These are phyloP conservation scores for Sphaeridia pumilis DNA, from an alignment of 2,888 invertebrate genomes.

Conservation along the genomic window DNA sequence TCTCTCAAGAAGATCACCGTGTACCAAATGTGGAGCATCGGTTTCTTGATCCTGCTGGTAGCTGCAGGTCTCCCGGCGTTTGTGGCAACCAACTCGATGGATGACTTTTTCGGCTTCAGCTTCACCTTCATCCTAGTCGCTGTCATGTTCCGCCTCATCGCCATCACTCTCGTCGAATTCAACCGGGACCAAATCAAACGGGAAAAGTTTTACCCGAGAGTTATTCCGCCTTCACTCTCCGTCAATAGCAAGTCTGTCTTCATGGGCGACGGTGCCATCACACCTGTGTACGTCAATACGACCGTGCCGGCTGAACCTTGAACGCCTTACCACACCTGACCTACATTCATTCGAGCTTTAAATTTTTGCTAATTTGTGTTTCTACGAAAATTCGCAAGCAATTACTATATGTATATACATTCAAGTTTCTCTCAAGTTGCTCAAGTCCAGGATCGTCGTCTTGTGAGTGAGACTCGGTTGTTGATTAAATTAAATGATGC, in stretches of 20 bases:
- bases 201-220: constrained; percentile 10
- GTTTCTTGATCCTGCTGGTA: constrained; percentile 5
- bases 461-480: too few species aligned
- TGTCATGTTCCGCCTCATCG: constrained; percentile 4
- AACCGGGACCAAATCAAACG: constrained; percentile 12
- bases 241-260: constrained; percentile 2
- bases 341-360: not conserved
- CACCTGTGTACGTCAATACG: constrained; percentile 2
- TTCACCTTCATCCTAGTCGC: constrained; percentile 7
- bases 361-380: too few species aligned
- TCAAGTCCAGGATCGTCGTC: too few species aligned
- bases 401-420: too few species aligned
- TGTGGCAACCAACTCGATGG: constrained; percentile 5
- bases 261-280: not conserved
- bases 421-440: not conserved
- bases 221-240: constrained; percentile 5
- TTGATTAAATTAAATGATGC: too few species aligned
- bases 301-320: not conserved
- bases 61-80: constrained; percentile 7
- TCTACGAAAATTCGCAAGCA: too few species aligned
- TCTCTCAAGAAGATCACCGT: constrained; percentile 10
- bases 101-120: constrained; percentile 10
- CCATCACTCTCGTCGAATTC: constrained; percentile 3
- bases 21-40: constrained; percentile 12
- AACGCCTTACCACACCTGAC: not conserved